Evolutionary conservation across 2,888 invertebrate species (phyloP).

Genomic region (Sicus ferrugineus): DNA sequence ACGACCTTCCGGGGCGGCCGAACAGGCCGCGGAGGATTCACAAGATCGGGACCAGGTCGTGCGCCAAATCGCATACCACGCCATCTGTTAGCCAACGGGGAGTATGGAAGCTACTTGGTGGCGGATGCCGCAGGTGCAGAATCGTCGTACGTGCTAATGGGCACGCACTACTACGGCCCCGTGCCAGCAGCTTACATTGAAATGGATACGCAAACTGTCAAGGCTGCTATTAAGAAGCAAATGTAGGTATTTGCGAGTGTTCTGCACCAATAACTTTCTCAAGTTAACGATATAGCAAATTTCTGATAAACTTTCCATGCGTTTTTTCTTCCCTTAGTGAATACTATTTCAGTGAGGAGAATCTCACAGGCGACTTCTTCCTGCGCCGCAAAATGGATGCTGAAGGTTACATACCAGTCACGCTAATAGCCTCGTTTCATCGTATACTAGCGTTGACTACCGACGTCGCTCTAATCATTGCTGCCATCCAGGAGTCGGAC

Average conservation of each 20-base stretch:
- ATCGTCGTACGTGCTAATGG: conserved; percentile 60
- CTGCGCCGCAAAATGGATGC: conserved; percentile 95
- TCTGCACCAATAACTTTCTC: background rate
- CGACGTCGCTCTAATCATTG: conserved; percentile 83
- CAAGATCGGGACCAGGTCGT: conserved; percentile 62
- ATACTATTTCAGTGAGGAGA: conserved; percentile 98
- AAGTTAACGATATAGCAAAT: background rate
- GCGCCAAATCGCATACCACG: conserved; percentile 63
- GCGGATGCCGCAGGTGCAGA: conserved; percentile 59
- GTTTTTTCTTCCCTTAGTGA: conserved; percentile 72
- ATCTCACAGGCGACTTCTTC: conserved; percentile 94
- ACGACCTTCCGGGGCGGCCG: conserved; percentile 61
- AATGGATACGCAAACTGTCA: conserved; percentile 70
- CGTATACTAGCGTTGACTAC: conserved; percentile 88
- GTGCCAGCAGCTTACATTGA: conserved; percentile 62
- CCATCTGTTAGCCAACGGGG: conserved; percentile 61
- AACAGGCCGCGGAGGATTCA: conserved; percentile 64
- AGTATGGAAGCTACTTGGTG: conserved; percentile 56
- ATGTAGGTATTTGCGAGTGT: conserved; percentile 74
- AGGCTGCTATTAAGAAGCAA: conserved; percentile 87
- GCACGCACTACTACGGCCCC: conserved; percentile 64
- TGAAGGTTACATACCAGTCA: conserved; percentile 92
- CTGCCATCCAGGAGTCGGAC: conserved; percentile 86
- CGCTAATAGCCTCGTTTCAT: conserved; percentile 95
- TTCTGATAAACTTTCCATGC: background rate